phyloP scores from a whole-genome alignment of 2,888 invertebrate species.

The Timandra comae region DNA sequence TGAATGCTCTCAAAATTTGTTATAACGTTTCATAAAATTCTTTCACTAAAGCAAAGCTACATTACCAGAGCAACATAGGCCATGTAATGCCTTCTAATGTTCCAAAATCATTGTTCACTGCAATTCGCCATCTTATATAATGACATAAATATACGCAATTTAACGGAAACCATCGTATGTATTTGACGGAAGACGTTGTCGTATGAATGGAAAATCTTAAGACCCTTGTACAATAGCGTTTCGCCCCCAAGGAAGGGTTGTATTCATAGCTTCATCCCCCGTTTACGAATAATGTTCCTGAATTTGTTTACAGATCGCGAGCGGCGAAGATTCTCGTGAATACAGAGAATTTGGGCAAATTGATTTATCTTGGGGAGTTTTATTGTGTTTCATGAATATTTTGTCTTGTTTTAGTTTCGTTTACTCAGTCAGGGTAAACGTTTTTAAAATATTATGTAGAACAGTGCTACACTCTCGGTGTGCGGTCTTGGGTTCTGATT shows the following conservation, averaged over 20 bases:
- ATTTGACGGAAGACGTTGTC: slow-evolving; percentile 45
- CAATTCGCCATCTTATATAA: too few relatives aligned
- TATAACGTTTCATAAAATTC: too few relatives aligned
- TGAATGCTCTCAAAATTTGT: too few relatives aligned
- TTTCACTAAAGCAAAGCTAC: slow-evolving; percentile 5
- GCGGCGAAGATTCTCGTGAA: slow-evolving; percentile 32
- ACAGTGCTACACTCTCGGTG: too few relatives aligned
- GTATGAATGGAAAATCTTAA: slow-evolving; percentile 67
- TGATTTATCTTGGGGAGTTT: slow-evolving; percentile 26
- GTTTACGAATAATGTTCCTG: slow-evolving; percentile 65
- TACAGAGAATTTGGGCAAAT: slow-evolving; percentile 24
- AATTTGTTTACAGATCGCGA: slow-evolving; percentile 72
- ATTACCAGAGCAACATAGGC: too few relatives aligned
- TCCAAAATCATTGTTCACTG: too few relatives aligned
- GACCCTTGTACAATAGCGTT: slow-evolving; percentile 38
- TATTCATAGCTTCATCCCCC: slow-evolving; percentile 53
- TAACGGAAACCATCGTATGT: slow-evolving; percentile 42
- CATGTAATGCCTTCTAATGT: too few relatives aligned
- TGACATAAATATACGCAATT: slow-evolving; percentile 37
- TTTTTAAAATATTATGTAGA: too few relatives aligned
- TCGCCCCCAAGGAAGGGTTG: slow-evolving; percentile 48
- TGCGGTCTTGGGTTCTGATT: too few relatives aligned
- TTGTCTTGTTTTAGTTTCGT: too few relatives aligned
- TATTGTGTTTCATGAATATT: too few relatives aligned
- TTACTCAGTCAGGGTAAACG: too few relatives aligned